Evolutionary conservation across 2,797 vertebrate genomes (phyloP).

Genomic region (Scolopax bukidnonensis): DNA sequence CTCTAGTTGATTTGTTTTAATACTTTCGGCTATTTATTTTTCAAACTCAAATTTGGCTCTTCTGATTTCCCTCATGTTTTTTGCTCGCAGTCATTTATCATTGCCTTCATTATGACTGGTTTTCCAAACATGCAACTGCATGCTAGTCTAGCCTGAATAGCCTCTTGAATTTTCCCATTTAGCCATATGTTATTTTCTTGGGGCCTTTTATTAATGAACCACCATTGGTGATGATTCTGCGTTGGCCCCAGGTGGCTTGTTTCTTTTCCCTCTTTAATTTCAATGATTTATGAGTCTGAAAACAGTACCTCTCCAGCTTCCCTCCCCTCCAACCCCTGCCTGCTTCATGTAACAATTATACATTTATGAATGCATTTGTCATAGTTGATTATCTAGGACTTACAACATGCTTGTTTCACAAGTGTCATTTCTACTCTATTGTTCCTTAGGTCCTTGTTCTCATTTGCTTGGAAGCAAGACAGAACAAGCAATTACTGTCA

Average conservation of each 20-base stretch:
- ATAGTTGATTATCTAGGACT: background rate
- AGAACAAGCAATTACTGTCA: slow-evolving; percentile 23
- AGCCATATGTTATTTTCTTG: background rate
- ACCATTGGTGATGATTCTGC: background rate
- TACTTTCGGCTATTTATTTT: background rate
- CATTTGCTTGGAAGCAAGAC: slow-evolving; percentile 1
- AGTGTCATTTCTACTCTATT: slow-evolving; percentile 29
- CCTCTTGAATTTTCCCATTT: background rate
- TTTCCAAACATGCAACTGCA: background rate
- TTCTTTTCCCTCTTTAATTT: background rate
- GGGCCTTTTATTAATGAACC: background rate
- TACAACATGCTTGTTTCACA: slow-evolving; percentile 18
- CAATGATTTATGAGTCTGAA: background rate
- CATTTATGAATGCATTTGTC: slow-evolving; percentile 37
- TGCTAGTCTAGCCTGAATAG: background rate
- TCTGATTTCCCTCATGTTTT: background rate
- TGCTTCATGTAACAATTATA: background rate
- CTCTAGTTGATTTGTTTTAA: background rate
- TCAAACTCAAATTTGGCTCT: background rate
- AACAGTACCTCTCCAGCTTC: background rate
- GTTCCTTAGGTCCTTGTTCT: slow-evolving; percentile 21
- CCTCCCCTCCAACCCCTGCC: background rate
- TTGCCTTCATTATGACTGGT: background rate
- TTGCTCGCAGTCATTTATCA: background rate
- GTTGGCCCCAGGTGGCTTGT: slow-evolving; percentile 10